phyloP scores from a whole-genome alignment of 2,888 invertebrate species.

The Ectobius pallidus region DNA sequence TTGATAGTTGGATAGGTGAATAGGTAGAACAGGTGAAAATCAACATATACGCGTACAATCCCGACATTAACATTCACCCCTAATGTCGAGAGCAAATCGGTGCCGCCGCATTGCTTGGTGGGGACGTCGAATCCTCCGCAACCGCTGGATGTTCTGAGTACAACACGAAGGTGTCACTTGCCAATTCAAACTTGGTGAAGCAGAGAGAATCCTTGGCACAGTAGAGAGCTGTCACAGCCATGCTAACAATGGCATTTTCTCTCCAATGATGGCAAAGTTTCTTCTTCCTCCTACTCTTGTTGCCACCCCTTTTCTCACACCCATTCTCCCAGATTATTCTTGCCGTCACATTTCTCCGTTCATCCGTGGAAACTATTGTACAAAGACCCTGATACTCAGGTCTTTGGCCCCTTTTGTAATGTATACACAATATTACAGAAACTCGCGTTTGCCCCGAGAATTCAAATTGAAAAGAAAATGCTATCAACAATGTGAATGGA shows the following conservation, averaged over 20 bases:
- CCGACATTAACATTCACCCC: too few relatives aligned
- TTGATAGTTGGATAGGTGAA: too few relatives aligned
- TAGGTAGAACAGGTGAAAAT: too few relatives aligned
- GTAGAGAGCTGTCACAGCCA: constrained; percentile 13
- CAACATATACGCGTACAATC: too few relatives aligned
- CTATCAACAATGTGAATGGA: too few relatives aligned
- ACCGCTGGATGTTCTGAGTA: not conserved
- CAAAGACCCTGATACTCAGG: not conserved
- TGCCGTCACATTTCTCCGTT: constrained; percentile 7
- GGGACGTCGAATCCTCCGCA: not conserved
- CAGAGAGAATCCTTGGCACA: not conserved
- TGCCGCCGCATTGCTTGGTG: not conserved
- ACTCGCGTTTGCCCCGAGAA: not conserved
- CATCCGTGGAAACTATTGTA: constrained; percentile 1
- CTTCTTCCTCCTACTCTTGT: constrained; percentile 3
- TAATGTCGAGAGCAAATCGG: not conserved
- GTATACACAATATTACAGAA: not conserved
- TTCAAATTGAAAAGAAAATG: not conserved
- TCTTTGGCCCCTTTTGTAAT: not conserved
- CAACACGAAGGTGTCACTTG: constrained; percentile 19
- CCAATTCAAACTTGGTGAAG: constrained; percentile 15
- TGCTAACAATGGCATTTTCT: constrained; percentile 1
- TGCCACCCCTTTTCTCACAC: not conserved
- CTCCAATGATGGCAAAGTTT: constrained; percentile 9
- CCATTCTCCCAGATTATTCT: not conserved